These are phyloP conservation scores for Sebastes steindachneri DNA, from an alignment of 2,797 vertebrate genomes.

Conservation along the genomic window DNA sequence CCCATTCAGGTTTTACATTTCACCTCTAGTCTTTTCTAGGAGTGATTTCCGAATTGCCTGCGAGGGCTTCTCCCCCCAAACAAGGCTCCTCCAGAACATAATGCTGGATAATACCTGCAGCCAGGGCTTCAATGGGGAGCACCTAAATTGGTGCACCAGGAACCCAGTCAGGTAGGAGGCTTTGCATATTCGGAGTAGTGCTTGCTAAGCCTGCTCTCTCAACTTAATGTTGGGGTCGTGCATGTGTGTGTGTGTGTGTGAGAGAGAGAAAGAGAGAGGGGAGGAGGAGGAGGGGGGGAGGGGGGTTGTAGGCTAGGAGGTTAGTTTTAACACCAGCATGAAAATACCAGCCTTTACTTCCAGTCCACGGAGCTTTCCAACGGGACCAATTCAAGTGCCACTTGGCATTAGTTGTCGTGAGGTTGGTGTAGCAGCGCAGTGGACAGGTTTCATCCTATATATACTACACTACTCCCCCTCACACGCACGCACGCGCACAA, in stretches of 20 bases:
- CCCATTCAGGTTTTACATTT: slow-evolving; percentile 85
- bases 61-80: slow-evolving; percentile 70
- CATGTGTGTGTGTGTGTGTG: background rate
- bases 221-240: slow-evolving; percentile 59
- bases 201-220: slow-evolving; percentile 68
- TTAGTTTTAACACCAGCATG: slow-evolving; percentile 83
- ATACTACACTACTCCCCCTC: slow-evolving; percentile 72
- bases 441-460: slow-evolving; percentile 85
- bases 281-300: too few relatives aligned
- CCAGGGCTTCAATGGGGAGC: slow-evolving; percentile 65
- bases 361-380: slow-evolving; percentile 89
- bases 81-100: slow-evolving; percentile 61
- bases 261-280: background rate
- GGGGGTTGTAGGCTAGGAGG: slow-evolving; percentile 59
- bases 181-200: slow-evolving; percentile 70
- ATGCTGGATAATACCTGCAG: slow-evolving; percentile 71
- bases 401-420: slow-evolving; percentile 88
- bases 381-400: slow-evolving; percentile 90
- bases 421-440: slow-evolving; percentile 84
- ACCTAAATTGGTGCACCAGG: slow-evolving; percentile 65
- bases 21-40: slow-evolving; percentile 68
- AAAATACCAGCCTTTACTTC: slow-evolving; percentile 87
- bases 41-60: slow-evolving; percentile 81
- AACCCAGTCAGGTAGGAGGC: slow-evolving; percentile 65
- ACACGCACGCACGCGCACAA: slow-evolving; percentile 32